phyloP scores from a whole-genome alignment of 2,888 invertebrate species.

The Elegia similella region DNA sequence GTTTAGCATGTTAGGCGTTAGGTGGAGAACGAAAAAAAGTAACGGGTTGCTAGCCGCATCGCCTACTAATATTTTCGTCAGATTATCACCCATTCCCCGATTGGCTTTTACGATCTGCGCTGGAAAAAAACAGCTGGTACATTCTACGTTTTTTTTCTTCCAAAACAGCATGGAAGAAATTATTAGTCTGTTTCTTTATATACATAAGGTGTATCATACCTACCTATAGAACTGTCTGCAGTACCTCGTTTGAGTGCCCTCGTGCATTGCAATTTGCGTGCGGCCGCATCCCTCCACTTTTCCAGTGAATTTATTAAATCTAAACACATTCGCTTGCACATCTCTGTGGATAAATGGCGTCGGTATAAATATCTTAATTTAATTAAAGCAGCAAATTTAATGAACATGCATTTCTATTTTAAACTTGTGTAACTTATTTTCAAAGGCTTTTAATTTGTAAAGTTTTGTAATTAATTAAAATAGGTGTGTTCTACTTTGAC shows the following conservation, averaged over 20 bases:
- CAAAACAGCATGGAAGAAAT: no score
- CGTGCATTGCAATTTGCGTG: constrained; percentile 13
- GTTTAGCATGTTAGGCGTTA: neutral
- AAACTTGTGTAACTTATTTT: neutral
- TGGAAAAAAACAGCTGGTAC: no score
- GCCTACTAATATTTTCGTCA: no score
- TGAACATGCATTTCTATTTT: constrained; percentile 4
- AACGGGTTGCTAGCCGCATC: no score
- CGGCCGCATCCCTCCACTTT: constrained; percentile 7
- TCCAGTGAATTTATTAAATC: constrained; percentile 15
- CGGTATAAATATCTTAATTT: constrained; percentile 9
- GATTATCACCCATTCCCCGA: no score
- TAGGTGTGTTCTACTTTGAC: neutral
- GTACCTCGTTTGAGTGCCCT: constrained; percentile 3
- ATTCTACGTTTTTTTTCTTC: no score
- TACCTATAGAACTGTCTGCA: neutral
- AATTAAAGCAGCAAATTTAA: constrained; percentile 2
- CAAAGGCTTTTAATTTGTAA: neutral
- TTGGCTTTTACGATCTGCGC: no score
- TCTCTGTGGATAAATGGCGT: neutral
- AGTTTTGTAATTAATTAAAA: neutral
- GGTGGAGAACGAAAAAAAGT: neutral
- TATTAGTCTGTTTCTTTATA: no score
- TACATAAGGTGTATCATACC: neutral
- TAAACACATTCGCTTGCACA: constrained; percentile 10